Evolutionary conservation across 2,888 invertebrate species (phyloP).

Genomic region (Frankliniella fusca): DNA sequence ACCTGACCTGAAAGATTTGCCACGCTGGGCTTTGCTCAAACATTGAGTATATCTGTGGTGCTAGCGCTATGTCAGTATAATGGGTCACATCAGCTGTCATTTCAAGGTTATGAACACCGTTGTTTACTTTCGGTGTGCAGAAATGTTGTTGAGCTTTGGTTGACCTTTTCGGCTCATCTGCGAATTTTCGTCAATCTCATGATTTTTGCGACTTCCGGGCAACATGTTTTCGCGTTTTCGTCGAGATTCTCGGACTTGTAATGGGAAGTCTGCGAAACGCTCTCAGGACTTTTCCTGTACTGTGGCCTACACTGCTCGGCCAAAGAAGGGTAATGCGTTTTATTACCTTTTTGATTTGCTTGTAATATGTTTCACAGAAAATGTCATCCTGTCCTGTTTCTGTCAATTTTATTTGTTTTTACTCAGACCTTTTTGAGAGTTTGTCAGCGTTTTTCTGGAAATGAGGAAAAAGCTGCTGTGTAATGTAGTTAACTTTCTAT

Average conservation of each 20-base stretch:
- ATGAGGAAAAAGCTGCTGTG: background rate
- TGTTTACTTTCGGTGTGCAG: background rate
- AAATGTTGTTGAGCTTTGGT: background rate
- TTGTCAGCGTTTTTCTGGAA: background rate
- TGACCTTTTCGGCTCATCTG: background rate
- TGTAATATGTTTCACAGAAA: background rate
- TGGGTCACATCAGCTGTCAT: constrained; percentile 46
- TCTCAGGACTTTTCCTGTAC: background rate
- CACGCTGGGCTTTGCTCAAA: too few relatives aligned
- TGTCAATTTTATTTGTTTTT: background rate
- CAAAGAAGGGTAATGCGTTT: background rate
- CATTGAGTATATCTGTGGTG: too few relatives aligned
- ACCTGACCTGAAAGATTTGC: too few relatives aligned
- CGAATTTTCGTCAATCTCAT: too few relatives aligned
- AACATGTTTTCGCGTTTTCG: constrained; percentile 22
- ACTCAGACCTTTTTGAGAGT: background rate
- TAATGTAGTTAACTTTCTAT: too few relatives aligned
- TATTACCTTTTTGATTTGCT: background rate
- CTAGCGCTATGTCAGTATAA: too few relatives aligned
- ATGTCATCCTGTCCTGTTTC: background rate
- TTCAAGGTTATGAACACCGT: background rate
- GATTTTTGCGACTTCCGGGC: background rate
- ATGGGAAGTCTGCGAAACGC: background rate
- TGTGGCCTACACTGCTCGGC: background rate
- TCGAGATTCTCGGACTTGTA: background rate